A percentile compares a stretch with the other conserved stretches of the same genome.
Conservation (phyloP, 2,113 vertebrate species). For the Camelus bactrianus region DNA sequence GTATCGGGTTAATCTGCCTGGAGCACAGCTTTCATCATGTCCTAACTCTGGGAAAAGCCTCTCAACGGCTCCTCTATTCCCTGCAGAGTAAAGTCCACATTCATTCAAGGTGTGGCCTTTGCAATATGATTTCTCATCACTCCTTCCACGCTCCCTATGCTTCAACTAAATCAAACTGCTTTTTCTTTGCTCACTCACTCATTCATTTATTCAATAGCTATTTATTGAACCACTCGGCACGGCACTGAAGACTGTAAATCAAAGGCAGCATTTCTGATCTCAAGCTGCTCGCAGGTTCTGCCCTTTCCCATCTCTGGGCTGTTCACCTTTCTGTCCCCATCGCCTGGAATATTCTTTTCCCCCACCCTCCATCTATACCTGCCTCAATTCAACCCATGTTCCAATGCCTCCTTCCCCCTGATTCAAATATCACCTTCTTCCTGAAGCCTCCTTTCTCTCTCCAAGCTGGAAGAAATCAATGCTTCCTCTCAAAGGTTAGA, state of each 20-base stretch:
- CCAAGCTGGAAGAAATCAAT: conserved; percentile 37
- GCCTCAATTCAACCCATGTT: not conserved
- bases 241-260: not conserved
- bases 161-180: conserved; percentile 19
- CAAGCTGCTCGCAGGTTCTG: not conserved
- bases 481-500: not conserved
- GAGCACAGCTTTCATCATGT: not conserved
- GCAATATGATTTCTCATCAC: conserved; percentile 44
- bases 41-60: not conserved
- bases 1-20: conserved; percentile 24
- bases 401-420: not conserved
- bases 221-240: conserved; percentile 9
- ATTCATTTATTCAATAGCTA: not conserved
- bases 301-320: not conserved
- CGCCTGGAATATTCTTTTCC: not conserved
- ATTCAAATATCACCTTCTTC: conserved; percentile 19
- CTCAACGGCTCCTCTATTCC: not conserved
- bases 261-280: not conserved
- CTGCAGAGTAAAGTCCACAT: not conserved
- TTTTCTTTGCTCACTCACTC: conserved; percentile 12
- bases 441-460: not conserved
- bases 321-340: not conserved
- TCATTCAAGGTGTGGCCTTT: conserved; percentile 10
- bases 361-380: fast-evolving
- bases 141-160: not conserved